Evolutionary conservation across 2,797 vertebrate genomes (phyloP), one percentile per base, ranked within the genome.

Genomic region (Micromesistius poutassou): DNA sequence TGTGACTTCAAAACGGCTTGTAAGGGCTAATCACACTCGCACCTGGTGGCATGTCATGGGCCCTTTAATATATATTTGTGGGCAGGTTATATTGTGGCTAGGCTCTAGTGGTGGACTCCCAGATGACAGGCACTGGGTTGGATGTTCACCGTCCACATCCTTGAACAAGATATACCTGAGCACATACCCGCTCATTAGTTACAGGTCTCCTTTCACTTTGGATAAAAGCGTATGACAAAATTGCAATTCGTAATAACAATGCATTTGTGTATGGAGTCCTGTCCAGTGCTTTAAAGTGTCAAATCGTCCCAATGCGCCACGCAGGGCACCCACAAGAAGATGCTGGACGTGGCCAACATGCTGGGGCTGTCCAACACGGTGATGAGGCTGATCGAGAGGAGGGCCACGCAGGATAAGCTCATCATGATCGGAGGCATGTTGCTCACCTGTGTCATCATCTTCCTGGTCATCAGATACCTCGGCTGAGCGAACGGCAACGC

Each of bases 371-470:
- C 98, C 16, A 99, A 98, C 89, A 99, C 98, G 0, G 98, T 99
- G 78, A 99, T 99, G 97, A 94, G 97, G 77, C 93, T 99, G 80
- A 98, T 98, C 4, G 97, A 99, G 90, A 96, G 97, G 77, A 91
- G 97, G 87, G 98, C 97, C 76, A 96, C 96, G 46, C 97, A 98
- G 79, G 98, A 99, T 83, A 99, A 98, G 91, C 95, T 96, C 88
- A 96, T 99, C 89, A 98, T 99, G 97, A 94, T 99, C 0, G 96
- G 96, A 22, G 98, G 98, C 14, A 99, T 99, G 96, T 84, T 99
- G 77, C 30, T 97, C 71, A 99, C 97, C 85, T 99, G 98, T n/a
- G 68, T 96, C 68, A 71, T 99, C 86, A 97, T 99, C 92, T 95
- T 98, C 86, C 93, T 98, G 0, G 93, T 96, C 0, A 92, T 98